Conservation (phyloP, 1,140 invertebrate genomes). For the Sarcophaga bullata region DNA sequence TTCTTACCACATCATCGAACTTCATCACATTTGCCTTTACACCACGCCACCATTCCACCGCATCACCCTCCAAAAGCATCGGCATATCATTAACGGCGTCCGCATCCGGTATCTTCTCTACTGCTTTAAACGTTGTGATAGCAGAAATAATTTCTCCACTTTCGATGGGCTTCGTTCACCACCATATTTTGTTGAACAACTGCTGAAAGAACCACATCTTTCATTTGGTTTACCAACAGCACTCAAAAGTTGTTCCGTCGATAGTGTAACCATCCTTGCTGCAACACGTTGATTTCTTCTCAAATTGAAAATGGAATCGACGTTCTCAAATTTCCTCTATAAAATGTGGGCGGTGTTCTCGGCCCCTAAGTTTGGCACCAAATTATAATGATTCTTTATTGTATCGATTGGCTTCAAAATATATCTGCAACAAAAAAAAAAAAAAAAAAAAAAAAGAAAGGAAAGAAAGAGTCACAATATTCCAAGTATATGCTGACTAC, state of each 20-base stretch:
- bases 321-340: not conserved
- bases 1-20: conserved; percentile 42
- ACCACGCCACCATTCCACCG: conserved; percentile 32
- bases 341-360: not conserved
- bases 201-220: conserved; percentile 35
- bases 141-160: conserved; percentile 49
- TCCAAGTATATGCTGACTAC: too few species aligned
- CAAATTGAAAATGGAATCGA: not conserved
- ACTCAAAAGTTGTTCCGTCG: conserved; percentile 17
- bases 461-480: too few species aligned
- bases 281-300: conserved; percentile 31
- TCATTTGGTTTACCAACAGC: conserved; percentile 19
- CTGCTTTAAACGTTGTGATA: conserved; percentile 46
- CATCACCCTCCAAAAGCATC: conserved; percentile 47
- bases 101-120: conserved; percentile 45
- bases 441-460: too few species aligned
- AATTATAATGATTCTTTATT: too few species aligned
- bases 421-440: too few species aligned
- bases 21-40: too few species aligned
- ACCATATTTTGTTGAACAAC: conserved; percentile 43
- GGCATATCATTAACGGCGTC: conserved; percentile 50
- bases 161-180: conserved; percentile 31
- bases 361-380: not conserved
- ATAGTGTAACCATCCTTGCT: conserved; percentile 15
- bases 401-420: too few species aligned